Evolutionary conservation across 2,888 invertebrate genomes (phyloP).

Genomic region (Gerosis bhagava): DNA sequence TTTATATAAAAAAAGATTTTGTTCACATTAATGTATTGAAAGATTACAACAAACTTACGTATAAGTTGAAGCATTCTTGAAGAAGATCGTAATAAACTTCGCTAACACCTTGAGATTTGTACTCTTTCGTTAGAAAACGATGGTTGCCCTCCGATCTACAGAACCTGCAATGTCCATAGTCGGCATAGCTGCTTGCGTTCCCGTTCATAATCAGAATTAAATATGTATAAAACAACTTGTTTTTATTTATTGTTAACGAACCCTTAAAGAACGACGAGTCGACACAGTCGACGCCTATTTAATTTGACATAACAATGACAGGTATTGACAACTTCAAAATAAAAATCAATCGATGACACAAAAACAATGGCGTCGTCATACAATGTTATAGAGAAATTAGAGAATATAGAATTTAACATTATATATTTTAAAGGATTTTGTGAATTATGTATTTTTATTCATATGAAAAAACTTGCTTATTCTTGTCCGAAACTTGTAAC

Average conservation of each 20-base stretch:
- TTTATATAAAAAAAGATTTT: too few species aligned
- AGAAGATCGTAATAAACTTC: conserved; percentile 60
- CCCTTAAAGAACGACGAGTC: too few species aligned
- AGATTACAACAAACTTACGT: conserved; percentile 57
- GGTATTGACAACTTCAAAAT: too few species aligned
- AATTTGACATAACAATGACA: neutral
- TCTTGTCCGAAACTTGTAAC: too few species aligned
- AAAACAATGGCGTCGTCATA: too few species aligned
- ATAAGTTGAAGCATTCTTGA: conserved; percentile 59
- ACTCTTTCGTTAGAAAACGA: conserved; percentile 52
- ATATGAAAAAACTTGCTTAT: too few species aligned
- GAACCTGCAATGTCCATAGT: conserved; percentile 57
- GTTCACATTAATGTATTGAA: too few species aligned
- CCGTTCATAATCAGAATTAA: conserved; percentile 12
- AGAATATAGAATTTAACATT: too few species aligned
- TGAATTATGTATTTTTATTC: too few species aligned
- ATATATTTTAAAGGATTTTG: too few species aligned
- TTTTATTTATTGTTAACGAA: conserved; percentile 3
- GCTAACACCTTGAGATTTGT: conserved; percentile 46
- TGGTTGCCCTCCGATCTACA: conserved; percentile 56
- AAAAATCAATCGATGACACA: too few species aligned
- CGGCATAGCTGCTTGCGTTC: neutral
- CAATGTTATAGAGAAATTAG: too few species aligned
- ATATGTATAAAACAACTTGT: neutral
- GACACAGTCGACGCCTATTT: conserved; percentile 2